Evolutionary conservation across 2,888 invertebrate genomes (phyloP).

Genomic region (Alcis repandata): DNA sequence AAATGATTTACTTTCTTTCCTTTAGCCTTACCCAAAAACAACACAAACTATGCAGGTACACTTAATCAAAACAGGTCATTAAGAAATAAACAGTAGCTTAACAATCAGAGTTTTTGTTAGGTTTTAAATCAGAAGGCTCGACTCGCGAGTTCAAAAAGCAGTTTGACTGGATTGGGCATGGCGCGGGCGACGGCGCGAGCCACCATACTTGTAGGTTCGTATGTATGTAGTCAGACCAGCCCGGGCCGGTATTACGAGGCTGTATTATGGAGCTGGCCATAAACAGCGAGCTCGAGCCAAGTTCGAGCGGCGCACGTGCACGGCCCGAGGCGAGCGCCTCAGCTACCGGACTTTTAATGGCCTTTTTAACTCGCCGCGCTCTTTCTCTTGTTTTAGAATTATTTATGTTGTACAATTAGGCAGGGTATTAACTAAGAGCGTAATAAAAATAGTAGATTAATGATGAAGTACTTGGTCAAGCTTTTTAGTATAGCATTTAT

Average conservation of each 20-base stretch:
- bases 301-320: slow-evolving; percentile 56
- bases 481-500: not conserved
- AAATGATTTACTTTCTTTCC: slow-evolving; percentile 67
- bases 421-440: slow-evolving; percentile 42
- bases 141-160: slow-evolving; percentile 68
- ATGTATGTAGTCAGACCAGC: slow-evolving; percentile 19
- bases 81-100: slow-evolving; percentile 45
- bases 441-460: slow-evolving; percentile 3
- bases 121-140: slow-evolving; percentile 56
- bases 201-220: slow-evolving; percentile 49
- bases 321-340: slow-evolving; percentile 62
- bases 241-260: slow-evolving; percentile 22
- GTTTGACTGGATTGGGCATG: slow-evolving; percentile 68
- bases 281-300: slow-evolving; percentile 52
- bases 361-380: slow-evolving; percentile 64
- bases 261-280: slow-evolving; percentile 49
- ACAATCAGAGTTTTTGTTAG: slow-evolving; percentile 44
- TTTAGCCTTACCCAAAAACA: slow-evolving; percentile 44
- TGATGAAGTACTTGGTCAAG: slow-evolving; percentile 1
- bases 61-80: slow-evolving; percentile 28
- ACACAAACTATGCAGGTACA: slow-evolving; percentile 33
- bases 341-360: slow-evolving; percentile 79
- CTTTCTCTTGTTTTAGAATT: slow-evolving; percentile 60
- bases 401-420: slow-evolving; percentile 52
- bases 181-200: slow-evolving; percentile 63